A percentile compares a stretch with the other conserved stretches of the same genome.
Evolutionary conservation across 1,140 invertebrate genomes (phyloP).

Genomic region (Babylonia areolata): DNA sequence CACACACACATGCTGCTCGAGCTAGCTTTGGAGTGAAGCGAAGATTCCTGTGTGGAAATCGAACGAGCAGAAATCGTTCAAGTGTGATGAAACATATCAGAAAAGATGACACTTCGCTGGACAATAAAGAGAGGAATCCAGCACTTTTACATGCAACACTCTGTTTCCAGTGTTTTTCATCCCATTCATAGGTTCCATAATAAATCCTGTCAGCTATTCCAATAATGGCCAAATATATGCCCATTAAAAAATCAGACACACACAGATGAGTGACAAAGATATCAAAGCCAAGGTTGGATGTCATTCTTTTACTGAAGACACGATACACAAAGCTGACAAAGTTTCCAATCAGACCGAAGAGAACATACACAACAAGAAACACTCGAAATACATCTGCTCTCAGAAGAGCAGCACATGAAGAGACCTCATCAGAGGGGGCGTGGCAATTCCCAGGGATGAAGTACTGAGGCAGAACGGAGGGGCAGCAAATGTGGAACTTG

Average conservation of each 20-base stretch:
- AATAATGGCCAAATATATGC: slow-evolving; percentile 66
- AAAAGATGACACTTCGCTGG: slow-evolving; percentile 59
- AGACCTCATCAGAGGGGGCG: neutral
- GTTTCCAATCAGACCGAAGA: slow-evolving; percentile 50
- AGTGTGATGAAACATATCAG: slow-evolving; percentile 54
- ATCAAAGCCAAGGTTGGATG: slow-evolving; percentile 44
- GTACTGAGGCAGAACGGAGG: neutral
- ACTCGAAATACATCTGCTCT: slow-evolving; percentile 38
- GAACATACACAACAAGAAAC: slow-evolving; percentile 46
- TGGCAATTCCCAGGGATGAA: neutral
- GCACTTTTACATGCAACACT: slow-evolving; percentile 55
- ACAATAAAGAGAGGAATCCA: slow-evolving; percentile 60
- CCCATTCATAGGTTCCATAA: slow-evolving; percentile 54
- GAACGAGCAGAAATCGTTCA: slow-evolving; percentile 59
- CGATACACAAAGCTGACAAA: slow-evolving; percentile 46
- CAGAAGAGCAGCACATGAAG: slow-evolving; percentile 48
- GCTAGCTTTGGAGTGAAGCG: slow-evolving; percentile 37
- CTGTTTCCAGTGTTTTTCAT: slow-evolving; percentile 56
- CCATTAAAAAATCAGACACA: slow-evolving; percentile 65
- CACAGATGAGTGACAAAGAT: slow-evolving; percentile 57
- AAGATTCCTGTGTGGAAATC: slow-evolving; percentile 57
- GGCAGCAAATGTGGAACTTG: slow-evolving; percentile 27
- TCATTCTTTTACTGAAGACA: slow-evolving; percentile 1
- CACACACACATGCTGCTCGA: slow-evolving; percentile 2
- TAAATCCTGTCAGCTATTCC: slow-evolving; percentile 59